Conservation (phyloP, 2,888 invertebrate genomes). For the Eubasilissa splendida region DNA sequence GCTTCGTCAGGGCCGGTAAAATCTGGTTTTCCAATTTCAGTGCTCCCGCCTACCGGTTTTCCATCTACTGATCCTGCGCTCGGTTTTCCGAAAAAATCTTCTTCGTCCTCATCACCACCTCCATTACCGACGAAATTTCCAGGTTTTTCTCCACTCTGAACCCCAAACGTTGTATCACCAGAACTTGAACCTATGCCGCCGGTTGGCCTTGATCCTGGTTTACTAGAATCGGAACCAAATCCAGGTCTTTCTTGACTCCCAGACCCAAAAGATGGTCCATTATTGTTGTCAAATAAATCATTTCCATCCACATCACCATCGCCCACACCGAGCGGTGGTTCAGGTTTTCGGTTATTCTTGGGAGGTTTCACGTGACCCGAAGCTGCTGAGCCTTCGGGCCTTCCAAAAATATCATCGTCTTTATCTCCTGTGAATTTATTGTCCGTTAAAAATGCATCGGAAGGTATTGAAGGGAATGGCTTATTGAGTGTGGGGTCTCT, state of each 20-base stretch:
- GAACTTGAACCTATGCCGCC: slow-evolving; percentile 40
- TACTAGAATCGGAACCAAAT: slow-evolving; percentile 35
- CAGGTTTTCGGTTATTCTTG: slow-evolving; percentile 46
- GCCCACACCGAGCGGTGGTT: slow-evolving; percentile 28
- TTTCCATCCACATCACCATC: slow-evolving; percentile 58
- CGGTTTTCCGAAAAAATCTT: slow-evolving; percentile 54
- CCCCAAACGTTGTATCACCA: slow-evolving; percentile 12
- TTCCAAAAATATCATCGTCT: slow-evolving; percentile 62
- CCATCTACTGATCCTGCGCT: slow-evolving; percentile 23
- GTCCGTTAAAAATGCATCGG: slow-evolving; percentile 61
- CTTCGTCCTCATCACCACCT: slow-evolving; percentile 48
- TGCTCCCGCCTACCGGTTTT: slow-evolving; percentile 37
- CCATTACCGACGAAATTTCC: slow-evolving; percentile 52
- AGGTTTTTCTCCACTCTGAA: slow-evolving; percentile 37
- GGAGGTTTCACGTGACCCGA: slow-evolving; percentile 74
- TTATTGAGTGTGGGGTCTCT: slow-evolving; percentile 70
- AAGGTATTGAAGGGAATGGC: slow-evolving; percentile 63
- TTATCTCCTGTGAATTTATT: slow-evolving; percentile 58
- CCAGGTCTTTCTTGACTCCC: slow-evolving; percentile 47
- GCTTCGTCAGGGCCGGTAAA: slow-evolving; percentile 39
- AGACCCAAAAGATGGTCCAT: slow-evolving; percentile 46
- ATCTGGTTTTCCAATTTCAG: slow-evolving; percentile 48
- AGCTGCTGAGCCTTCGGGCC: slow-evolving; percentile 73
- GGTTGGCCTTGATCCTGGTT: slow-evolving; percentile 39
- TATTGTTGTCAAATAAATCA: slow-evolving; percentile 59